Evolutionary conservation across 2,888 invertebrate genomes (phyloP), one percentile per base, ranked within the genome.

Genomic region (Anagyrus pseudococci): DNA sequence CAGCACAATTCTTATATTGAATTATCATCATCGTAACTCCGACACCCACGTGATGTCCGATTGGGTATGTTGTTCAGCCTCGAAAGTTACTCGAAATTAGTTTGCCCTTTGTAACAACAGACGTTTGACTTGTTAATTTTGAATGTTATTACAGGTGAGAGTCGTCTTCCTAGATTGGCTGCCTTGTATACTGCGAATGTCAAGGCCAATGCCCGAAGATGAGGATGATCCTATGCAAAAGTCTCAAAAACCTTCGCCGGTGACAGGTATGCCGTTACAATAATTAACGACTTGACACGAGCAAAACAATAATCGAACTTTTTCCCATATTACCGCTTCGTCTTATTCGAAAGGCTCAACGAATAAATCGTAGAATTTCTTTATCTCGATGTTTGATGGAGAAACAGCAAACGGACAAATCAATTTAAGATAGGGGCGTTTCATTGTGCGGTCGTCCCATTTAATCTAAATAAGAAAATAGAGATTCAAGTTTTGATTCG

Each of bases 21-120:
- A 97, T 86, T 97, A 96, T 85, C 97, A 98, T 85, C 96, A 97
- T 85, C 89, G 97, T 80, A 95, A 94, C 83, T 89, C 96, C 75
- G 96, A 97, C 84, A 96, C 96, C 73, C 96, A 97, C 84, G 93
- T 92, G 84, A 96, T 98, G 95, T 94, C 96, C 79, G 89, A 91
- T 81, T 96, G 96, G 95, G 97, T 97, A 87, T 6, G 62, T 48
- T 37, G 33, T 37, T 37, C 8, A 37, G 15, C 15, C 4, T n/a
- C n/a, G n/a, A n/a, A n/a, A n/a, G 22, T 22, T 46, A 8, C 4
- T 40, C 20, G 22, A 22, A 22, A 33, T 3, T 19, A 40, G 8
- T 7, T 10, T 2, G 46, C n/a, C n/a, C n/a, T n/a, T n/a, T n/a
- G n/a, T n/a, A n/a, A n/a, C n/a, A n/a, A n/a, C n/a, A n/a, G n/a